Evolutionary conservation across 2,888 invertebrate species (phyloP).

Genomic region (Eupeodes latifasciatus): DNA sequence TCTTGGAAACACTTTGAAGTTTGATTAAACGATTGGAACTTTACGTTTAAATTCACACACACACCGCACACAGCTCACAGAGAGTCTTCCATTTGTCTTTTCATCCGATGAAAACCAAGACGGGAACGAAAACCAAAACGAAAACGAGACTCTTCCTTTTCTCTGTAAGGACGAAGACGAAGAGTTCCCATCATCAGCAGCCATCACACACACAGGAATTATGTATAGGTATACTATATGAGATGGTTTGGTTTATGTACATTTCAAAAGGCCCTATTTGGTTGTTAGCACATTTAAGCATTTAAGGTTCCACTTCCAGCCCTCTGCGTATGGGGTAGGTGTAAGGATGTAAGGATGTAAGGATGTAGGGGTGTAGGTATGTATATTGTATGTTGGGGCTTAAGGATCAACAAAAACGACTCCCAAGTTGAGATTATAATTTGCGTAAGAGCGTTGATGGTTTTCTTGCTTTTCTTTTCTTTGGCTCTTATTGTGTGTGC

Average conservation of each 20-base stretch:
- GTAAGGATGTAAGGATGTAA: too few relatives aligned
- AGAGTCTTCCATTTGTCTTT: background rate
- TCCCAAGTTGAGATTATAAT: conserved; percentile 67
- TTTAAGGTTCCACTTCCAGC: conserved; percentile 21
- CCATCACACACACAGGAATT: background rate
- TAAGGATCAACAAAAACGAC: conserved; percentile 39
- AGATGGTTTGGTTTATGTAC: conserved; percentile 22
- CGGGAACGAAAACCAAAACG: too few relatives aligned
- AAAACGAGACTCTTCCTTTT: background rate
- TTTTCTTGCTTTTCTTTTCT: conserved; percentile 48
- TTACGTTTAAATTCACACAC: conserved; percentile 51
- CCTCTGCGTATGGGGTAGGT: background rate
- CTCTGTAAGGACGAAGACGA: background rate
- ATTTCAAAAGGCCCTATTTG: conserved; percentile 19
- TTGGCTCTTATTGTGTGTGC: conserved; percentile 19
- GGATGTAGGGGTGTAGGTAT: too few relatives aligned
- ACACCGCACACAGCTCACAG: background rate
- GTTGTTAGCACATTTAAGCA: conserved; percentile 51
- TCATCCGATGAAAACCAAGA: background rate
- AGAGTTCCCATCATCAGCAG: background rate
- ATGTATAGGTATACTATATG: background rate
- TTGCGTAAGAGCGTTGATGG: conserved; percentile 60
- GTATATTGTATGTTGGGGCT: conserved; percentile 3
- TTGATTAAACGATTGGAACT: conserved; percentile 73
- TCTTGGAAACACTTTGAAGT: conserved; percentile 75